phyloP scores from a whole-genome alignment of 2,113 vertebrate species.

The Actinemys pallida region DNA sequence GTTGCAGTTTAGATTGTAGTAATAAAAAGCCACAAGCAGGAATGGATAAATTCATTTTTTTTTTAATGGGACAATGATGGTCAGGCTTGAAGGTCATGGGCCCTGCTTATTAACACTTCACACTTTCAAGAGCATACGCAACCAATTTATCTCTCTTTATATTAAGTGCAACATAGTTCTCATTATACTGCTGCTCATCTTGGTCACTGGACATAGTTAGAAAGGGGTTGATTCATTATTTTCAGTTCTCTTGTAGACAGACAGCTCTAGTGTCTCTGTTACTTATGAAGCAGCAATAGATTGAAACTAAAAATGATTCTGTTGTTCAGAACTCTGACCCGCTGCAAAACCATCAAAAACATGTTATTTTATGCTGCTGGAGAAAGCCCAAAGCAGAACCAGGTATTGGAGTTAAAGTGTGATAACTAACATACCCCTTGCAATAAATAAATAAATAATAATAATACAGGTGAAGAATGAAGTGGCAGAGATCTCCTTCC shows the following conservation, averaged over 20 bases:
- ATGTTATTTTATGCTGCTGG: not conserved
- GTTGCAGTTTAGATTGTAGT: not conserved
- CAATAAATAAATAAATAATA: too few species aligned
- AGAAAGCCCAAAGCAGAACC: not conserved
- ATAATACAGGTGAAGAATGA: not conserved
- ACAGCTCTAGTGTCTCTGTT: not conserved
- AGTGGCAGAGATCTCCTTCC: not conserved
- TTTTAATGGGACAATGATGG: not conserved
- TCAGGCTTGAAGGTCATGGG: not conserved
- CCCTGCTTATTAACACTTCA: not conserved
- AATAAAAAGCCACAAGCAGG: not conserved
- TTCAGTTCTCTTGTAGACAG: not conserved
- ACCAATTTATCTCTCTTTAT: not conserved
- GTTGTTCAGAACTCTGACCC: not conserved
- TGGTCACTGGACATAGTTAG: not conserved
- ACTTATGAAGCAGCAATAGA: not conserved
- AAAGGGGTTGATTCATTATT: not conserved
- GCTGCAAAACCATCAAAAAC: not conserved
- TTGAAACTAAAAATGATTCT: not conserved
- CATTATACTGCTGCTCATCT: not conserved
- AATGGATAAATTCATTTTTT: not conserved
- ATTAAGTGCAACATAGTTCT: not conserved
- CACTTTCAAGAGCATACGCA: not conserved
- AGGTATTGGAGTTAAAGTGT: not conserved
- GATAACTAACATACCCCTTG: not conserved